phyloP scores from a whole-genome alignment of 2,888 invertebrate species.

The Tetramorium bicarinatum region DNA sequence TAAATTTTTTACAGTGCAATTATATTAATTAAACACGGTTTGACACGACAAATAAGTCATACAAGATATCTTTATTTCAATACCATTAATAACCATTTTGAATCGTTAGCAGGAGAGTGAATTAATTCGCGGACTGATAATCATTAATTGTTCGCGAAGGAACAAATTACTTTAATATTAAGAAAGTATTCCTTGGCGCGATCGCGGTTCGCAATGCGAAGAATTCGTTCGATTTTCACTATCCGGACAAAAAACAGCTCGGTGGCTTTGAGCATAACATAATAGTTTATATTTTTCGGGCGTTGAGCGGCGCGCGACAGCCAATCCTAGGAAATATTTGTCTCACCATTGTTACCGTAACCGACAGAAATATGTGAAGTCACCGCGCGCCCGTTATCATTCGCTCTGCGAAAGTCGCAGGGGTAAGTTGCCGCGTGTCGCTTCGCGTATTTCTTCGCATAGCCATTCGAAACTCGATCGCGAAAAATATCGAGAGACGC shows the following conservation, averaged over 20 bases:
- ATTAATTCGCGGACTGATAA: background rate
- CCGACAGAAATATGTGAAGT: too few species aligned
- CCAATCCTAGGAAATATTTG: too few species aligned
- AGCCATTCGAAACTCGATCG: background rate
- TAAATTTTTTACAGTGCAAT: background rate
- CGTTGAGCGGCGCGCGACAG: too few species aligned
- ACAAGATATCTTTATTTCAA: background rate
- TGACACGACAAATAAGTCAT: background rate
- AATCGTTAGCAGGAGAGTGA: background rate
- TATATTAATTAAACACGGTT: background rate
- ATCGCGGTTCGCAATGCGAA: background rate
- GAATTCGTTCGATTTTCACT: background rate
- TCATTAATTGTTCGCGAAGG: background rate
- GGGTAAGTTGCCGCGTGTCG: background rate
- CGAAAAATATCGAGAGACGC: background rate
- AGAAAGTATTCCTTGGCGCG: background rate
- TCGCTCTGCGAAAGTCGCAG: background rate
- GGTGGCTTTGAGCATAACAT: too few species aligned
- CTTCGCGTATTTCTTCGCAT: background rate
- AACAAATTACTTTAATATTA: background rate
- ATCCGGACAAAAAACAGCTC: too few species aligned
- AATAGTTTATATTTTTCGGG: too few species aligned
- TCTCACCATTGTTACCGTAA: too few species aligned
- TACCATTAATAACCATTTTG: background rate
- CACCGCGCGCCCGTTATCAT: background rate